These are phyloP conservation scores for human (Homo sapiens) DNA, from an alignment of 2,113 vertebrate species.

Conservation along the genomic window GRCh38 chr14:68297501-68298000, in stretches of 20 bases:
- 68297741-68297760: slow-evolving; percentile 62
- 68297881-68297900: neutral
- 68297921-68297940: slow-evolving; percentile 34
- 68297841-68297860: neutral
- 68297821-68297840: neutral
- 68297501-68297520: slow-evolving; percentile 35
- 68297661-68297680: slow-evolving; percentile 24
- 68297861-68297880: neutral
- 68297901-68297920: slow-evolving; percentile 26
- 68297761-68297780: slow-evolving; percentile 51
- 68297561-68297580: neutral
- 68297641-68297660: slow-evolving; percentile 40
- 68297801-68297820: slow-evolving; percentile 22
- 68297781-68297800: slow-evolving; percentile 47
- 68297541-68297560: neutral
- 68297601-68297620: neutral
- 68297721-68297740: slow-evolving; percentile 36
- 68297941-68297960: slow-evolving; percentile 50
- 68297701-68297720: slow-evolving; percentile 16
- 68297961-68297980: slow-evolving; percentile 42
- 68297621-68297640: neutral
- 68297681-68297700: slow-evolving; percentile 48
- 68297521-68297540: neutral
- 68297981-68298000: neutral
- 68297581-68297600: neutral